phyloP scores from a whole-genome alignment of 2,888 invertebrate species.

The Diarsia dahlii region DNA sequence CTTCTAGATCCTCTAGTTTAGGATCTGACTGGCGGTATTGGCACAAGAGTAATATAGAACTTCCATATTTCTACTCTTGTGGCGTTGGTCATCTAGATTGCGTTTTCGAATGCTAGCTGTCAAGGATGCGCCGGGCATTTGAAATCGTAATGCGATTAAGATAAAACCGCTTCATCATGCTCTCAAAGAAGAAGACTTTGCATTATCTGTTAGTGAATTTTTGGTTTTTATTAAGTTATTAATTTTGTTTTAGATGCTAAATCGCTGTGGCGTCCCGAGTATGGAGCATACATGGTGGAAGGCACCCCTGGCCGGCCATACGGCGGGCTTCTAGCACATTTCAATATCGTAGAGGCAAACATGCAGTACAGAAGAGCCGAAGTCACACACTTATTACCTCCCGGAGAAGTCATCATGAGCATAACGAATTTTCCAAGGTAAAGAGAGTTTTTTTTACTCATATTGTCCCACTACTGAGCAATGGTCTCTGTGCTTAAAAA shows the following conservation, averaged over 20 bases:
- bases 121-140: neutral
- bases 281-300: constrained; percentile 99
- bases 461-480: neutral
- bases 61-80: too few relatives aligned
- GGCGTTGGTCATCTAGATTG: neutral
- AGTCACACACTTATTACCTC: constrained; percentile 93
- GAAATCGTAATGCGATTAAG: neutral
- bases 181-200: neutral
- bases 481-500: too few relatives aligned
- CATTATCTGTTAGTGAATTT: neutral
- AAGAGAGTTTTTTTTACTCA: neutral
- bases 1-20: neutral
- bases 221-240: too few relatives aligned
- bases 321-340: constrained; percentile 98
- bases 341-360: constrained; percentile 99
- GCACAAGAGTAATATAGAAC: too few relatives aligned
- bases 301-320: constrained; percentile 99
- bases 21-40: neutral
- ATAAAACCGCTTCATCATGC: too few relatives aligned
- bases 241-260: constrained; percentile 91
- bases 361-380: constrained; percentile 98
- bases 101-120: neutral
- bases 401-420: constrained; percentile 96
- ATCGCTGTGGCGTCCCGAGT: constrained; percentile 99
- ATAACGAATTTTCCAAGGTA: constrained; percentile 98